Conservation (phyloP, 2,113 vertebrate species). For the Melanerpes aurifrons region DNA sequence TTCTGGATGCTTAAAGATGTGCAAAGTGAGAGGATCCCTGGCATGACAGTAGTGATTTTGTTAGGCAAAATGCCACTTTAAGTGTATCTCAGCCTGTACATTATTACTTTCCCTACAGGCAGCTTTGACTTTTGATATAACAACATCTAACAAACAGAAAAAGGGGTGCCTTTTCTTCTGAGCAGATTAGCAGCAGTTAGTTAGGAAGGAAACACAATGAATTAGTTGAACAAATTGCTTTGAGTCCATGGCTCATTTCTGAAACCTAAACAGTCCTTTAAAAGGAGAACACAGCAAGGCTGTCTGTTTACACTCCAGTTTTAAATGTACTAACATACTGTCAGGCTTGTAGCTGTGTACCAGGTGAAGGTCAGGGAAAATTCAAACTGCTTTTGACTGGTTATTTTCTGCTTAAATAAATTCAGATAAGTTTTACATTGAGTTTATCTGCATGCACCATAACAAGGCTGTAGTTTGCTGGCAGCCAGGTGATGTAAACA, state of each 20-base stretch:
- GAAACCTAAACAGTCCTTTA: slow-evolving; percentile 5
- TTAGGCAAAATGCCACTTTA: not conserved
- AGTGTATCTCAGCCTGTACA: not conserved
- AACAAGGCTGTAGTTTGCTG: not conserved
- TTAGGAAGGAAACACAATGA: slow-evolving; percentile 3
- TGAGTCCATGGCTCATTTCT: not conserved
- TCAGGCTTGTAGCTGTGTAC: not conserved
- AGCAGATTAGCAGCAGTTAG: not conserved
- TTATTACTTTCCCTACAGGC: slow-evolving; percentile 11
- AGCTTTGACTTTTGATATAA: not conserved
- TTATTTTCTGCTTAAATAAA: slow-evolving; percentile 31
- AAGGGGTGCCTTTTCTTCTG: not conserved
- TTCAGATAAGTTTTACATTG: slow-evolving; percentile 4
- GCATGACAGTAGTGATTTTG: not conserved
- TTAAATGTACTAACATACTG: not conserved
- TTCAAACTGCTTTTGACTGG: not conserved
- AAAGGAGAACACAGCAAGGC: not conserved
- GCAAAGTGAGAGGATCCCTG: not conserved
- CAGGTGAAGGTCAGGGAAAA: slow-evolving; percentile 23
- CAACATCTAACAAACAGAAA: not conserved
- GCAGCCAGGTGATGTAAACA: not conserved
- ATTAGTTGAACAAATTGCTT: not conserved
- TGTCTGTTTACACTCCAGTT: slow-evolving; percentile 3
- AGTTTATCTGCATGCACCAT: not conserved
- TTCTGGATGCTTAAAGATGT: slow-evolving; percentile 7